A percentile compares a stretch with the other conserved stretches of the same genome.
phyloP scores from a whole-genome alignment of 2,113 vertebrate species.

The Mobula birostris region DNA sequence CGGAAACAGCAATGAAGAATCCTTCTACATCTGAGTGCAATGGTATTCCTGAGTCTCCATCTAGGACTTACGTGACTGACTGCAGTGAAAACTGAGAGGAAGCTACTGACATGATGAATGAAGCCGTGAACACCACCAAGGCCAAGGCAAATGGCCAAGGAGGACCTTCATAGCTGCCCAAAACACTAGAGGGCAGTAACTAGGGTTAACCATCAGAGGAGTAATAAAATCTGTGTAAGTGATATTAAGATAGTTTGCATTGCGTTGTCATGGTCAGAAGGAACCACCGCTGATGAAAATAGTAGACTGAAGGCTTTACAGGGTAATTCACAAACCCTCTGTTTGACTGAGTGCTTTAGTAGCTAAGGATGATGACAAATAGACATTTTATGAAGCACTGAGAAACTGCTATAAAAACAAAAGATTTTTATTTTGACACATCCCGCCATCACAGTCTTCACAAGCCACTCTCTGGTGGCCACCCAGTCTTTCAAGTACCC shows the following conservation, averaged over 20 bases:
- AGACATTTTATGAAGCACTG: not conserved
- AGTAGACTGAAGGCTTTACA: not conserved
- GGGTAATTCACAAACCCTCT: not conserved
- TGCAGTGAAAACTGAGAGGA: too few relatives aligned
- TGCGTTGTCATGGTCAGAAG: too few relatives aligned
- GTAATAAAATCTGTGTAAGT: not conserved
- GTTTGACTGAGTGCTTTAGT: not conserved
- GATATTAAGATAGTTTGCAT: not conserved
- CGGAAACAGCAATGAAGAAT: too few relatives aligned
- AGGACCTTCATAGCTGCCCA: too few relatives aligned
- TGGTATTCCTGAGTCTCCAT: too few relatives aligned
- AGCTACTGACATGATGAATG: too few relatives aligned
- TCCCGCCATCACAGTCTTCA: not conserved
- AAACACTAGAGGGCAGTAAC: too few relatives aligned
- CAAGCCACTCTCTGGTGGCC: conserved; percentile 1
- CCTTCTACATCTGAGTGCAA: too few relatives aligned
- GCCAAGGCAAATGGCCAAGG: too few relatives aligned
- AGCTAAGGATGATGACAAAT: not conserved
- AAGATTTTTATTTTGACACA: not conserved
- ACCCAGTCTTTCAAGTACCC: conserved; percentile 25
- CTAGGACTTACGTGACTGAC: too few relatives aligned
- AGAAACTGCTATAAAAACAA: not conserved
- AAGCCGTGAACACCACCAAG: too few relatives aligned
- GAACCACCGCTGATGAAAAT: not conserved
- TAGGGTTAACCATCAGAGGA: not conserved